Evolutionary conservation across 2,888 invertebrate genomes (phyloP).

Genomic region (Agonopterix heracliana): DNA sequence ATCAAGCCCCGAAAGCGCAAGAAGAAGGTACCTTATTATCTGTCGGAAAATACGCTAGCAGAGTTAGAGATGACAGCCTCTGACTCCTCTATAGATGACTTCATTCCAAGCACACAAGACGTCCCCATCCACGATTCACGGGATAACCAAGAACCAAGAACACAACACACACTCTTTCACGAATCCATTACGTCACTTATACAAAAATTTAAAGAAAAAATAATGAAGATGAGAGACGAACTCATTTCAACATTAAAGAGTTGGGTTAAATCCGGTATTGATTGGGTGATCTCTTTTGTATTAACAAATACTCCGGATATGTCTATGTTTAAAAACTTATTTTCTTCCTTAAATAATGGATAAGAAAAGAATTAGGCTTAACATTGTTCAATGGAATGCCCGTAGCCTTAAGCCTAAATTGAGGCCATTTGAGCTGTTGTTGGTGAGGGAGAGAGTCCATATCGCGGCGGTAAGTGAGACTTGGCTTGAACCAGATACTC

Average conservation of each 20-base stretch:
- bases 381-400: background rate
- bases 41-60: too few relatives aligned
- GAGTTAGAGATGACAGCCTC: too few relatives aligned
- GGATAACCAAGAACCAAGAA: background rate
- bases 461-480: constrained; percentile 12
- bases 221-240: background rate
- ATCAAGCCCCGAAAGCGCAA: too few relatives aligned
- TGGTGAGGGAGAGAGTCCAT: constrained; percentile 5
- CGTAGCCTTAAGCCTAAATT: background rate
- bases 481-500: constrained; percentile 6
- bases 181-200: background rate
- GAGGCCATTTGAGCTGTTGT: background rate
- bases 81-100: too few relatives aligned
- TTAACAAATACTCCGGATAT: background rate
- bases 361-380: background rate
- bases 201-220: background rate
- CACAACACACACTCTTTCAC: background rate
- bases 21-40: too few relatives aligned
- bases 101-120: too few relatives aligned
- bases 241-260: background rate
- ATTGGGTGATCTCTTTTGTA: background rate
- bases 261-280: background rate
- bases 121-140: too few relatives aligned
- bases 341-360: background rate
- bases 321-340: background rate